A percentile compares a stretch with the other conserved stretches of the same genome.
These are phyloP conservation scores for Lepidurus arcticus DNA, from an alignment of 1,140 invertebrate species.

Conservation along the genomic window DNA sequence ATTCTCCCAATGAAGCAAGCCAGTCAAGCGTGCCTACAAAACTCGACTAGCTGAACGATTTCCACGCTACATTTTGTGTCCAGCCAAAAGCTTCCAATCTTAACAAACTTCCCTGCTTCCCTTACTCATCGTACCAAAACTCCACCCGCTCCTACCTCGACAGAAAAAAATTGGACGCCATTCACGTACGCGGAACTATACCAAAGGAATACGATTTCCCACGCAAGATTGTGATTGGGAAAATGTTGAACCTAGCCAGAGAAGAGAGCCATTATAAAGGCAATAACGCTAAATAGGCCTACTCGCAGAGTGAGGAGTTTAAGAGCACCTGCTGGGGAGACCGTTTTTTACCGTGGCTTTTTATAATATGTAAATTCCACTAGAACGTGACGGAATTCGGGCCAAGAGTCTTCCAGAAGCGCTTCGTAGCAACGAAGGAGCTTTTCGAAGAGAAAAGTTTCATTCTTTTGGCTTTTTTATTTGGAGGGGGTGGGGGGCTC, in stretches of 20 bases:
- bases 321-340: background rate
- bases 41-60: background rate
- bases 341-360: background rate
- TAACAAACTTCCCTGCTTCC: background rate
- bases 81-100: background rate
- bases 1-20: background rate
- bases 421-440: too few relatives aligned
- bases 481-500: background rate
- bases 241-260: background rate
- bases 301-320: background rate
- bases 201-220: background rate
- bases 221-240: background rate
- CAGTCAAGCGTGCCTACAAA: background rate
- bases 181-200: background rate
- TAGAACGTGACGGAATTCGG: background rate
- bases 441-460: too few relatives aligned
- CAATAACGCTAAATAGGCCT: background rate
- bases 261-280: background rate
- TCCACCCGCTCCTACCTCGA: background rate
- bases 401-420: background rate
- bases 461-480: background rate
- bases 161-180: background rate
- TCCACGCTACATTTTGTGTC: conserved; percentile 2
- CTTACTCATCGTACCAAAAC: too few relatives aligned
- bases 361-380: background rate